Evolutionary conservation across 2,888 invertebrate species (phyloP), one percentile per base, ranked within the genome.

Genomic region (Aphidoletes aphidimyza): DNA sequence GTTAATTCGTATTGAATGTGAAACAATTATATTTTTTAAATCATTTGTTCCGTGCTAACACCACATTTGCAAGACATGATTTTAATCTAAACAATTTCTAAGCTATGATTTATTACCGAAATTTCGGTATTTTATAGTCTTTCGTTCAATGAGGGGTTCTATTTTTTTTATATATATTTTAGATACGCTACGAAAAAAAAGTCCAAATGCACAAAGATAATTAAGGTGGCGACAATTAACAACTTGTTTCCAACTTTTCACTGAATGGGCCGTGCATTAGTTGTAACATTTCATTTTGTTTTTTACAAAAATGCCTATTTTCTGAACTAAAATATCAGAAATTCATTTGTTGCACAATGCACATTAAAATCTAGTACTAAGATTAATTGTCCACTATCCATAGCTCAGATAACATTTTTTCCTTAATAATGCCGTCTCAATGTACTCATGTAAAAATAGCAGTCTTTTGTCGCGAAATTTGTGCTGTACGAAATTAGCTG

Each of bases 181-280:
- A 22, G n/a, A 17, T 30, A n/a, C n/a, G n/a, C 69, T 30, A 2
- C 11, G 11, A 6, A 69, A 30, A 19, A 30, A 30, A 9, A 42
- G 42, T 11, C 11, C 69, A 69, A 69, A 30, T 69, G 69, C 26
- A 69, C 69, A 14, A n/a, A n/a, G 69, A 54, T 54, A 22, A 54
- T 54, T 54, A 54, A 11, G 54, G 54, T 54, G 54, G n/a, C 14
- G 69, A 54, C 69, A 69, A 69, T 30, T 69, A 69, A 69, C 30
- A 69, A 69, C 69, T 30, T 69, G 34, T 69, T 54, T 47, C 14
- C 11, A 26, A 26, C 54, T 26, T 54, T 54, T n/a, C n/a, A 19
- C 11, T 39, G 11, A 8, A 11, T 39, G 39, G 6, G 11, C 11
- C 11, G 6, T 39, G 39, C 39, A 11, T 5, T 8, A 8, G 11